These are phyloP conservation scores for Aeoliscus strigatus DNA, from an alignment of 2,797 vertebrate genomes.

Conservation along the genomic window DNA sequence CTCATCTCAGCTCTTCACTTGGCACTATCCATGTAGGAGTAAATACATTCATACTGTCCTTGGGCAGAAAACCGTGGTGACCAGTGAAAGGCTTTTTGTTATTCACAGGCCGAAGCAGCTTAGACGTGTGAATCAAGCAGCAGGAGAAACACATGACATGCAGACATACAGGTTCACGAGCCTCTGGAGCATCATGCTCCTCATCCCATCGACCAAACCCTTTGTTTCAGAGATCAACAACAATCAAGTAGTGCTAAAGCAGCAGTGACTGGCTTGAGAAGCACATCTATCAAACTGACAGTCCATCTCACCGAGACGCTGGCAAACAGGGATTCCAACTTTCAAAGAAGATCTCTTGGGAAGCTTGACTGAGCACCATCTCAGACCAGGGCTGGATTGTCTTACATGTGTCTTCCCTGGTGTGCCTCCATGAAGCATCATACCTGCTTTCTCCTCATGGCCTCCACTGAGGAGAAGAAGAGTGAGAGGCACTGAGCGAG, in stretches of 20 bases:
- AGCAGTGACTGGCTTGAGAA: slow-evolving; percentile 24
- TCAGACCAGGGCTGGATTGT: slow-evolving; percentile 43
- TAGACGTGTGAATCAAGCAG: slow-evolving; percentile 11
- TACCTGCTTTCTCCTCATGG: slow-evolving; percentile 80
- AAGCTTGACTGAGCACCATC: slow-evolving; percentile 35
- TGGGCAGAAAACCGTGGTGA: too few relatives aligned
- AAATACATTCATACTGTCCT: too few relatives aligned
- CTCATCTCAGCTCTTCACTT: too few relatives aligned
- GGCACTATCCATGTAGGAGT: too few relatives aligned
- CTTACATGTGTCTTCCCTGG: slow-evolving; percentile 43
- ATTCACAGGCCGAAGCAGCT: too few relatives aligned
- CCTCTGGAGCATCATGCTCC: slow-evolving; percentile 4
- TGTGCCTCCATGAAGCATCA: slow-evolving; percentile 69
- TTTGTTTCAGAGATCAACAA: slow-evolving; percentile 18
- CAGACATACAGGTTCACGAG: slow-evolving; percentile 6
- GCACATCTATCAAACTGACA: slow-evolving; percentile 17
- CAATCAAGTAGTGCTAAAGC: slow-evolving; percentile 20
- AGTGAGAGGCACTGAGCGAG: slow-evolving; percentile 19
- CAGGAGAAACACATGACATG: slow-evolving; percentile 5
- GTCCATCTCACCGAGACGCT: slow-evolving; percentile 30
- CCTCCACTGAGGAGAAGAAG: slow-evolving; percentile 73
- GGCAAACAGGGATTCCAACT: slow-evolving; percentile 32
- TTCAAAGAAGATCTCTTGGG: slow-evolving; percentile 24
- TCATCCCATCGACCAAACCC: slow-evolving; percentile 14
- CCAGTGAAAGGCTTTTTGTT: too few relatives aligned